Evolutionary conservation across 2,797 vertebrate species (phyloP), one percentile per base, ranked within the genome.

Genomic region (Huso huso): DNA sequence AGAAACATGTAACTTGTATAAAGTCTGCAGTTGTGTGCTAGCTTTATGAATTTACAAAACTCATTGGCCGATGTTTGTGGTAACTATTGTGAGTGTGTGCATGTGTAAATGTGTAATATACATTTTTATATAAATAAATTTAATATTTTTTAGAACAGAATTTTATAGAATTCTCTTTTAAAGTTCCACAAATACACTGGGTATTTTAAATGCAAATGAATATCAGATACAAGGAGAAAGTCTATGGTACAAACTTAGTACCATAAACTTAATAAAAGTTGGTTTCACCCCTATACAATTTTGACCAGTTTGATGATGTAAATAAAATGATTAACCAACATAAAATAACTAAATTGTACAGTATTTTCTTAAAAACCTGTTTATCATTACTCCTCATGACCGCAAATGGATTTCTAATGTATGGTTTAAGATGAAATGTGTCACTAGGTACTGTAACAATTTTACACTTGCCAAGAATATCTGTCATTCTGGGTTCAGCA

Each of bases 91-190:
- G 93, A 88, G 90, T 84, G 93, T 93, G 91, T 95, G 95, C 94
- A 95, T 95, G 96, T 95, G 92, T 85, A 88, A 89, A 82, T 73
- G 83, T 87, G 81, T 85, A 84, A 91, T 88, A 86, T 86, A 90
- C 37, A 88, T 87, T 95, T 94, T 92, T 90, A 82, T 86, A 87
- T 86, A 89, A 98, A 97, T 95, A 95, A 81, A 93, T 94, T 95
- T 96, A 89, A 93, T 97, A 95, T 97, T 99, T 98, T 98, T 73
- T 93, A 95, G 70, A 82, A 87, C 66, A 71, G 75, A 4, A 37
- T 37, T 37, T 37, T 37, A 37, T 37, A 18, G 18, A 1, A 37
- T 5, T 37, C 5, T 5, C 37, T 37, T 37, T 37, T 37, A 37
- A 5, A 5, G 37, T 37, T 37, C 37, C 37, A 37, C 37, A 37